A percentile compares a stretch with the other conserved stretches of the same genome.
Conservation (phyloP, 2,888 invertebrate species). For the Athetis lepigone region DNA sequence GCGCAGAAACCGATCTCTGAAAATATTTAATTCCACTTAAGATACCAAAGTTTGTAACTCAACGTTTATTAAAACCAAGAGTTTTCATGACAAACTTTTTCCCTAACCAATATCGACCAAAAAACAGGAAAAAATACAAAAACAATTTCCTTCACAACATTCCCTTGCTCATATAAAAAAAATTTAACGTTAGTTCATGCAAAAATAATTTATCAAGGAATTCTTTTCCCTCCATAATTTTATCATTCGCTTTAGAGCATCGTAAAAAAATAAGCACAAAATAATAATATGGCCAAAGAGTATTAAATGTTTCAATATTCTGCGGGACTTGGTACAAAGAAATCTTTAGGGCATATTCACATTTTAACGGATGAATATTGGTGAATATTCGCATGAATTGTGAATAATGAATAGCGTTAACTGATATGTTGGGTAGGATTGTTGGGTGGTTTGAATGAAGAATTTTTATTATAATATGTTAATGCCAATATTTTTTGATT, state of each 20-base stretch:
- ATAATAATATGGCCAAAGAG: constrained; percentile 28
- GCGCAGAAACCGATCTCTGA: no score
- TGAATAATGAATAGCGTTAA: constrained; percentile 16
- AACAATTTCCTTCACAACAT: constrained; percentile 29
- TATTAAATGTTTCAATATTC: constrained; percentile 44
- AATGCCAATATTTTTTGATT: constrained; percentile 12
- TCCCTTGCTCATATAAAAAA: constrained; percentile 24
- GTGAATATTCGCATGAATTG: no score
- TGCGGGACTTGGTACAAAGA: constrained; percentile 19
- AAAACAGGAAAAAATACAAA: constrained; percentile 15
- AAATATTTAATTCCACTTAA: no score
- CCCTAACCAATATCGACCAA: not conserved
- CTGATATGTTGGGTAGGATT: not conserved
- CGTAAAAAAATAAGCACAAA: constrained; percentile 43
- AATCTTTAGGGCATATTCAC: constrained; percentile 22
- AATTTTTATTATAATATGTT: constrained; percentile 4
- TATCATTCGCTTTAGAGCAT: constrained; percentile 43
- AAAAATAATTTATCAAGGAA: constrained; percentile 39
- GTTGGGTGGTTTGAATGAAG: not conserved
- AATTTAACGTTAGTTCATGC: constrained; percentile 18
- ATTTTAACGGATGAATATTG: constrained; percentile 18
- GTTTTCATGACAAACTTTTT: not conserved
- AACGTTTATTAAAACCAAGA: not conserved
- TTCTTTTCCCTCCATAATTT: constrained; percentile 44
- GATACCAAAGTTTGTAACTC: no score